These are phyloP conservation scores for Strigops habroptila DNA, from an alignment of 2,113 vertebrate genomes.

Conservation along the genomic window DNA sequence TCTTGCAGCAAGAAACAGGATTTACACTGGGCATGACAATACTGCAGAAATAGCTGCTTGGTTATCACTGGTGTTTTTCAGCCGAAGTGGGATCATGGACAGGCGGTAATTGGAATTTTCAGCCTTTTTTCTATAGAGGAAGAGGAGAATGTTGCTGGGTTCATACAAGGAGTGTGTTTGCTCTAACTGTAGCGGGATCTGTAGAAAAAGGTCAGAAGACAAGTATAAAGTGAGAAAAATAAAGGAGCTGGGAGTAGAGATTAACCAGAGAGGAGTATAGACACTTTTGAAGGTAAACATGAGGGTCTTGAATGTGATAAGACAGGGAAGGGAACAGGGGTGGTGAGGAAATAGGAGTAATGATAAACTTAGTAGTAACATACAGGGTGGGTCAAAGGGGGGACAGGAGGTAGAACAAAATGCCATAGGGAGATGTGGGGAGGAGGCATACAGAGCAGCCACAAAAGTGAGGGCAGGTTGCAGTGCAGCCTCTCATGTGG, in stretches of 20 bases:
- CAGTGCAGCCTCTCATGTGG: background rate
- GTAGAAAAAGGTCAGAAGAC: background rate
- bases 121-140: background rate
- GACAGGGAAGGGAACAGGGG: background rate
- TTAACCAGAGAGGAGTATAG: constrained; percentile 43
- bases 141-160: background rate
- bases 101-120: background rate
- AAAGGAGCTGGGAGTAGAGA: constrained; percentile 20
- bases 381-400: background rate
- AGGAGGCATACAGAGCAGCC: background rate
- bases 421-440: background rate
- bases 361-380: background rate
- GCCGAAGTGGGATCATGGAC: background rate
- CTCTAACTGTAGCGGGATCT: background rate
- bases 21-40: background rate
- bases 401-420: background rate
- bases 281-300: background rate
- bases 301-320: background rate
- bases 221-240: constrained; percentile 16
- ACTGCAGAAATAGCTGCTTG: background rate
- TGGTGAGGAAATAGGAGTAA: background rate
- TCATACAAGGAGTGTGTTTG: background rate
- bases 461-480: background rate
- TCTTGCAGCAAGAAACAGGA: background rate
- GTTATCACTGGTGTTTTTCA: background rate